Evolutionary conservation across 2,888 invertebrate genomes (phyloP).

Genomic region (Leptothorax acervorum): DNA sequence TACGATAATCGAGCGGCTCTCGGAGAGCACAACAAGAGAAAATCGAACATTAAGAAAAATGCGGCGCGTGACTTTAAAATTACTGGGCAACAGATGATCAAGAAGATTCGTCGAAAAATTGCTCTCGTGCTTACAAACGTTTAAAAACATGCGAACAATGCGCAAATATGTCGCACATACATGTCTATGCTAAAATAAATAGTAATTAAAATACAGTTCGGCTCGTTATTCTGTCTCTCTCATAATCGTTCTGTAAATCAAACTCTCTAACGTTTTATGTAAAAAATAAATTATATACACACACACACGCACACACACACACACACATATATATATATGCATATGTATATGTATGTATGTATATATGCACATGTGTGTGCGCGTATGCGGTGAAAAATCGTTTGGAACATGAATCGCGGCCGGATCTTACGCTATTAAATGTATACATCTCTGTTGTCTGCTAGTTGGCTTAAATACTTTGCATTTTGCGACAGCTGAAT

Average conservation of each 20-base stretch:
- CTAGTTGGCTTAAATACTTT: conserved; percentile 84
- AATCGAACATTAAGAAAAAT: neutral
- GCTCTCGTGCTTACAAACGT: neutral
- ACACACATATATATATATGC: neutral
- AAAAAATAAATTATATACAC: neutral
- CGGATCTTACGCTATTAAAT: conserved; percentile 83
- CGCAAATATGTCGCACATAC: neutral
- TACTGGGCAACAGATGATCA: neutral
- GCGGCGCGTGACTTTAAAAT: neutral
- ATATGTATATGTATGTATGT: neutral
- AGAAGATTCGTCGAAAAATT: neutral
- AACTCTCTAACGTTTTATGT: neutral
- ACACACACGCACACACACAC: too few species aligned
- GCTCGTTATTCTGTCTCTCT: neutral
- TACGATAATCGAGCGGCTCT: neutral
- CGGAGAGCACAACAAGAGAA: too few species aligned
- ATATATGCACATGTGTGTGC: neutral
- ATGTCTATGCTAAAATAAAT: neutral
- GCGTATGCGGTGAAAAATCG: conserved; percentile 47
- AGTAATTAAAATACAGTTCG: neutral
- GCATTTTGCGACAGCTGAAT: conserved; percentile 82
- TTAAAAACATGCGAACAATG: neutral
- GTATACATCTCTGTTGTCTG: conserved; percentile 84
- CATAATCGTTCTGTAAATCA: conserved; percentile 6
- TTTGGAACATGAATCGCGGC: conserved; percentile 81